Percentiles rank a stretch among this genome's conserved stretches.
Evolutionary conservation across 2,888 invertebrate genomes (phyloP).

Genomic region (Aspidapion aeneum): DNA sequence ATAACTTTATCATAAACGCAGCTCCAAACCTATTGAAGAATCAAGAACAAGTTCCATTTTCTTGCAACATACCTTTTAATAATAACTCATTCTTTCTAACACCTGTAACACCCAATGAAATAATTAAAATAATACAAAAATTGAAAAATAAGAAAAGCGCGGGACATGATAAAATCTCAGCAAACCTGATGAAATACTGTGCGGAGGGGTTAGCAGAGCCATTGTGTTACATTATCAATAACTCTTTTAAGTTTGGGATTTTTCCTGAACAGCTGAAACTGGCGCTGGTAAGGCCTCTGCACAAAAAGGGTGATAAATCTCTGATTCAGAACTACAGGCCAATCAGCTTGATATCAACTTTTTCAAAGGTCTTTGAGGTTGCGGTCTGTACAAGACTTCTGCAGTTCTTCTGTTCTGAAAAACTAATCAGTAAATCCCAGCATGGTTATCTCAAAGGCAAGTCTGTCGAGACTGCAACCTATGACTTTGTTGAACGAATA

Average conservation of each 20-base stretch:
- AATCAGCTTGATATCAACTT: background rate
- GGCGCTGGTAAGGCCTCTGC: background rate
- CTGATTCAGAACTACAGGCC: conserved; percentile 6
- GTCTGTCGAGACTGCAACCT: background rate
- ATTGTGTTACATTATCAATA: background rate
- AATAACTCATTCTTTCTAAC: no score
- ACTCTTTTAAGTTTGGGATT: background rate
- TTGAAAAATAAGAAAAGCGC: conserved; percentile 3
- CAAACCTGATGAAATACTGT: background rate
- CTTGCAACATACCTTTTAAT: no score
- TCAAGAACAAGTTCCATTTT: no score
- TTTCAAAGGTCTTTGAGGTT: conserved; percentile 6
- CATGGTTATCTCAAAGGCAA: background rate
- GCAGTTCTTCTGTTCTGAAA: background rate
- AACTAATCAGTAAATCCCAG: background rate
- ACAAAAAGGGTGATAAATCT: conserved; percentile 3
- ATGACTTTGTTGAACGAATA: background rate
- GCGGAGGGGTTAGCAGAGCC: background rate
- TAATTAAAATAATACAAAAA: background rate
- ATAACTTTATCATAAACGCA: no score
- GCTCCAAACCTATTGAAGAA: no score
- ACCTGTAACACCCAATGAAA: background rate
- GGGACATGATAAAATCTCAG: conserved; percentile 4
- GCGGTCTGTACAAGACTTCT: background rate
- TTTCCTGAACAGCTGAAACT: conserved; percentile 1